A percentile compares a stretch with the other conserved stretches of the same genome.
Evolutionary conservation across 2,888 invertebrate genomes (phyloP).

Genomic region (Osedax fenrisi): DNA sequence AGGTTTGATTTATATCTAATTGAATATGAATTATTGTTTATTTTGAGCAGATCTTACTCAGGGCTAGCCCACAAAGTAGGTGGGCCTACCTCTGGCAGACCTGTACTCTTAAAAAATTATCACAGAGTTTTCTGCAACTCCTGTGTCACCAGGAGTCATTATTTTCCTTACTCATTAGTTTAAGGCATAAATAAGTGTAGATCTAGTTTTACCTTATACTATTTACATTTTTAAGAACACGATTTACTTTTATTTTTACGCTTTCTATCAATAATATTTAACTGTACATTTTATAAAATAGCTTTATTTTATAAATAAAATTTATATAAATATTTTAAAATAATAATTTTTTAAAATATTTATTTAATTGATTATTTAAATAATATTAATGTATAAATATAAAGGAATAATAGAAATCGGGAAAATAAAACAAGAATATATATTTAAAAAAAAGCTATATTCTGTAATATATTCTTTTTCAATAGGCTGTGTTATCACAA

Average conservation of each 20-base stretch:
- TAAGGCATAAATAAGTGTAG: constrained; percentile 58
- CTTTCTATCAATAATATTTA: background rate
- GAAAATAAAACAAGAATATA: too few species aligned
- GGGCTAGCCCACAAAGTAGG: constrained; percentile 63
- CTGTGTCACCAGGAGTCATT: constrained; percentile 80
- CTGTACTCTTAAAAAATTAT: constrained; percentile 71
- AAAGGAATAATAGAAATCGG: background rate
- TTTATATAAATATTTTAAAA: too few species aligned
- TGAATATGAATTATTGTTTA: background rate
- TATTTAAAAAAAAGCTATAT: too few species aligned
- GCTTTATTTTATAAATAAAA: background rate
- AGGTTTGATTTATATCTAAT: too few species aligned
- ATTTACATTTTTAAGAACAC: background rate
- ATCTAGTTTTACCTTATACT: background rate
- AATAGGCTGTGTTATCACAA: too few species aligned
- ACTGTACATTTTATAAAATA: background rate
- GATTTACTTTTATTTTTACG: background rate
- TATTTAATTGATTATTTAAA: too few species aligned
- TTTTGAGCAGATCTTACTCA: background rate
- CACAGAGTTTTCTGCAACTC: constrained; percentile 58
- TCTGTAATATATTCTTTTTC: too few species aligned
- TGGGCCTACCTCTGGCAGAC: constrained; percentile 67
- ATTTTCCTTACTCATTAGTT: constrained; percentile 97
- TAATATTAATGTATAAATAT: too few species aligned
- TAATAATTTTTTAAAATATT: too few species aligned